Evolutionary conservation across 35 echinoderm and acorn worm species (phyloP).

Genomic region (Lytechinus variegatus): DNA sequence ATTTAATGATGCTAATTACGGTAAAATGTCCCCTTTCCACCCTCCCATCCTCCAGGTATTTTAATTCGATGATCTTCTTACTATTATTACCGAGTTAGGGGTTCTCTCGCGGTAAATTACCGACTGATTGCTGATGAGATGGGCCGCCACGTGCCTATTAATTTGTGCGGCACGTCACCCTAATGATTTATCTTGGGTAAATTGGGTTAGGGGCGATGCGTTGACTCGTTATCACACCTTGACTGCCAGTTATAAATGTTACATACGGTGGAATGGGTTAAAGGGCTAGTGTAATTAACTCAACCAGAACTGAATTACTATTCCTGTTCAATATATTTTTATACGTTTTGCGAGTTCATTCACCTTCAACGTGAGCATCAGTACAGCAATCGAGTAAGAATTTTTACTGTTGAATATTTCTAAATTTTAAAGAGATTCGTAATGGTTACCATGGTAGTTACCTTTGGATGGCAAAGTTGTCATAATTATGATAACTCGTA

Average conservation of each 20-base stretch:
- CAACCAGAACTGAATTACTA: too few species aligned
- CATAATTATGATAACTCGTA: too few species aligned
- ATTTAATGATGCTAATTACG: neutral
- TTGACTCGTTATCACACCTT: conserved; percentile 23
- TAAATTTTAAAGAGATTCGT: too few species aligned
- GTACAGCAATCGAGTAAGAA: too few species aligned
- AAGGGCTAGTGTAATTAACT: neutral
- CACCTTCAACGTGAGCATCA: too few species aligned
- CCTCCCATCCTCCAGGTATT: neutral
- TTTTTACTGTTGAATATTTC: too few species aligned
- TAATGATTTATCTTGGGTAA: conserved; percentile 31
- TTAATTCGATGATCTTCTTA: conserved; percentile 25
- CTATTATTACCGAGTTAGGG: conserved; percentile 1
- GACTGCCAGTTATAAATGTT: conserved; percentile 8
- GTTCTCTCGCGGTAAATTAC: conserved; percentile 7
- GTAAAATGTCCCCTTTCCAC: neutral
- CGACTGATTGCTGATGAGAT: neutral
- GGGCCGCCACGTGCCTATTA: conserved; percentile 35
- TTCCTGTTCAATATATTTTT: too few species aligned
- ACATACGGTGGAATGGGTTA: neutral
- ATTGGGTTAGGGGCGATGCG: neutral
- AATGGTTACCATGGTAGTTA: too few species aligned
- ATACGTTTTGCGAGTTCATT: too few species aligned
- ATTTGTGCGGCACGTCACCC: conserved; percentile 2
- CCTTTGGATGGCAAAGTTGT: too few species aligned